phyloP scores from a whole-genome alignment of 1,140 invertebrate species.

The Leptoteleia sp. region DNA sequence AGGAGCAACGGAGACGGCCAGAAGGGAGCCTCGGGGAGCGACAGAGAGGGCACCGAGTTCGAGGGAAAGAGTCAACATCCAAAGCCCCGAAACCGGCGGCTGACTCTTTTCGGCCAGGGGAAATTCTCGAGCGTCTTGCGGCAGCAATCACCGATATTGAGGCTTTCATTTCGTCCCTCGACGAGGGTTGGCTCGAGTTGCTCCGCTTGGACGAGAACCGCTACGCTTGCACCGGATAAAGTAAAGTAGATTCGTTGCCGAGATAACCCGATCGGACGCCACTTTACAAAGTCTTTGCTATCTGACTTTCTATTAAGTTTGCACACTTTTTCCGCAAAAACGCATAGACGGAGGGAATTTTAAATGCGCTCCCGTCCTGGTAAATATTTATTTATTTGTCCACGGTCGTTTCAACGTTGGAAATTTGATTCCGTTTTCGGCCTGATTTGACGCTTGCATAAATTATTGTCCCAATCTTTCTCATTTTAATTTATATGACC shows the following conservation, averaged over 20 bases:
- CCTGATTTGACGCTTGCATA: neutral
- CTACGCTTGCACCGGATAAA: slow-evolving; percentile 64
- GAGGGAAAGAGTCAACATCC: slow-evolving; percentile 79
- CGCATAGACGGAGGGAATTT: slow-evolving; percentile 27
- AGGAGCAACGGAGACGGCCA: slow-evolving; percentile 22
- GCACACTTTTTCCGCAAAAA: slow-evolving; percentile 38
- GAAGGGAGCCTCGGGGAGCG: slow-evolving; percentile 1
- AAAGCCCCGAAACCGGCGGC: slow-evolving; percentile 57
- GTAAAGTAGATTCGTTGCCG: slow-evolving; percentile 62
- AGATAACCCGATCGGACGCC: slow-evolving; percentile 62
- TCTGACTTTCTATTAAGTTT: slow-evolving; percentile 61
- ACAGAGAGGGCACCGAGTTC: slow-evolving; percentile 25
- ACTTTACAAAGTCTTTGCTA: slow-evolving; percentile 59
- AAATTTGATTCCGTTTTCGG: slow-evolving; percentile 16
- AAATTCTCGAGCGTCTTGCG: slow-evolving; percentile 77
- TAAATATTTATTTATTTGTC: slow-evolving; percentile 47
- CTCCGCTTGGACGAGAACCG: slow-evolving; percentile 49
- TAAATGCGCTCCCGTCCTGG: slow-evolving; percentile 1
- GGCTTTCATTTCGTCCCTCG: slow-evolving; percentile 80
- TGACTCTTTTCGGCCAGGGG: slow-evolving; percentile 70
- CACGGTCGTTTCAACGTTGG: neutral
- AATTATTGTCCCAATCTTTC: no score
- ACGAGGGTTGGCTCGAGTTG: slow-evolving; percentile 61
- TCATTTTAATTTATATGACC: neutral
- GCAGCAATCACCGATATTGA: slow-evolving; percentile 81